These are phyloP conservation scores for Cheilosia impressa DNA, from an alignment of 2,888 invertebrate species.

Conservation along the genomic window DNA sequence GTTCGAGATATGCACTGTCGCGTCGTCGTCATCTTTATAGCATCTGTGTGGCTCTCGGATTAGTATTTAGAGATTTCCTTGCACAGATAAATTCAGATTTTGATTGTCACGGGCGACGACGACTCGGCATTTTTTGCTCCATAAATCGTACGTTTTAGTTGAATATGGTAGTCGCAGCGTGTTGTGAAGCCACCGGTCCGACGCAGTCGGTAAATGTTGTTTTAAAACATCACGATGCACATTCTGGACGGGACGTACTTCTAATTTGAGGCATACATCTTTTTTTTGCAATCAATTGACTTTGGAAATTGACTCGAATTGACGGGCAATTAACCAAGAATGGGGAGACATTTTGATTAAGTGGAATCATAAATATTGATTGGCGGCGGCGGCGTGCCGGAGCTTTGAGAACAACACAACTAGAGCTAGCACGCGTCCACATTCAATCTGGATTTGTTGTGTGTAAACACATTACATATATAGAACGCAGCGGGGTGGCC, in stretches of 20 bases:
- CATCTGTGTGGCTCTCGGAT: constrained; percentile 37
- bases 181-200: constrained; percentile 9
- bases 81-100: constrained; percentile 49
- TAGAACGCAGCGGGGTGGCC: constrained; percentile 44
- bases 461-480: constrained; percentile 24
- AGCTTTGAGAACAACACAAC: constrained; percentile 3
- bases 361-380: constrained; percentile 66
- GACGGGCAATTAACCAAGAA: constrained; percentile 73
- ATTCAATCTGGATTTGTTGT: constrained; percentile 62
- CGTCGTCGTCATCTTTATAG: constrained; percentile 13
- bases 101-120: constrained; percentile 49
- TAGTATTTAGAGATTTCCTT: constrained; percentile 51
- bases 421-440: constrained; percentile 23
- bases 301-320: constrained; percentile 73
- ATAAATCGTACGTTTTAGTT: constrained; percentile 43
- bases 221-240: constrained; percentile 42
- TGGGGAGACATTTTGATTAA: constrained; percentile 71
- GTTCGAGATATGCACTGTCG: constrained; percentile 44
- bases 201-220: neutral
- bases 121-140: constrained; percentile 27
- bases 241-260: constrained; percentile 23
- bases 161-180: constrained; percentile 26
- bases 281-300: constrained; percentile 70
- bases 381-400: neutral
- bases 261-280: constrained; percentile 19